A percentile compares a stretch with the other conserved stretches of the same genome.
Conservation (phyloP, 2,797 vertebrate species). For the Semaprochilodus insignis region DNA sequence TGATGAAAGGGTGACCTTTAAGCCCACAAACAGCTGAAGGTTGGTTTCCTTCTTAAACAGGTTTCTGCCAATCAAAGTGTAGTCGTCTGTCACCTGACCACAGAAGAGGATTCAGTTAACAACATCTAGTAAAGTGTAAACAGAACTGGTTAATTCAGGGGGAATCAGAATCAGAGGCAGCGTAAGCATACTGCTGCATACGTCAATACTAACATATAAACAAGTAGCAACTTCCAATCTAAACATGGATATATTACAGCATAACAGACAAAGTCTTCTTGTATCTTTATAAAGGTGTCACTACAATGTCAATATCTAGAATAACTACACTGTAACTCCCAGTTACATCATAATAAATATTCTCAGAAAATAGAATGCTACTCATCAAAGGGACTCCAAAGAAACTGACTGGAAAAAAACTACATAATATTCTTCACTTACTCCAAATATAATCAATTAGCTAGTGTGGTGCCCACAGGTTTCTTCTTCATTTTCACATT, state of each 20-base stretch:
- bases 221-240: background rate
- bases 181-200: background rate
- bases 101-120: slow-evolving; percentile 64
- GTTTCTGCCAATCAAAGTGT: slow-evolving; percentile 91
- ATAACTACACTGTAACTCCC: too few species aligned
- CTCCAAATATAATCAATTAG: too few species aligned
- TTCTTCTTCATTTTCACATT: too few species aligned
- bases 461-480: too few species aligned
- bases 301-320: too few species aligned
- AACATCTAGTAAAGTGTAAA: background rate
- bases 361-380: background rate
- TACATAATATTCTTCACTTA: slow-evolving; percentile 62
- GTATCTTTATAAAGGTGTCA: background rate
- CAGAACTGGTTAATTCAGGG: background rate
- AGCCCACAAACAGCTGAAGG: slow-evolving; percentile 94
- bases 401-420: slow-evolving; percentile 65
- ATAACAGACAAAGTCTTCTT: background rate
- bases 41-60: slow-evolving; percentile 99
- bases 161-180: background rate
- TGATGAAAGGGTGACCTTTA: slow-evolving; percentile 91
- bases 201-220: background rate
- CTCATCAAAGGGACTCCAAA: background rate
- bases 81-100: slow-evolving; percentile 90
- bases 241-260: background rate
- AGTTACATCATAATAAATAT: too few species aligned